Base-by-base conservation (phyloP, 2,888 invertebrate species). In the Patella ulyssiponensis region DNA sequence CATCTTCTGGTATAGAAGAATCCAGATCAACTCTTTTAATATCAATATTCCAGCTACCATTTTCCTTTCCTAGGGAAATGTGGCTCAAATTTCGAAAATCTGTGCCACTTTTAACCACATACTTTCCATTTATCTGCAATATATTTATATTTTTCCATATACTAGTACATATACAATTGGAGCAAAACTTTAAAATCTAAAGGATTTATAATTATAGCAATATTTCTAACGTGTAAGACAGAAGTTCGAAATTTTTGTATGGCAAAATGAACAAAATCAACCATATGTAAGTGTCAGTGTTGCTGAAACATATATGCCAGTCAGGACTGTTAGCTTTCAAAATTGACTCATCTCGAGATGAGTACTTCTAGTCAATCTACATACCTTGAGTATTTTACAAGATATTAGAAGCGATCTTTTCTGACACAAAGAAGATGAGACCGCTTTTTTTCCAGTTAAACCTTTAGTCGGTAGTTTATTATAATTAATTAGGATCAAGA, bases 11-110 rank as follows among this genome's bases (percentile, higher is more conserved):
- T 33, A 88, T 77, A 75, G 82, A 86, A 2, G 89, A 89, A 73
- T 88, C 87, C 15, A 97, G 95, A 82, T 94, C 94, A 5, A 96
- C 93, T 82, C 94, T 94, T 69, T 95, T 94, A 44, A 97, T 93
- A 77, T 93, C 92, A 0, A 95, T 94, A 56, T 94, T 93, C 9
- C 91, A 90, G 11, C 23, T 64, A 14, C 78, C 73, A 5, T 74
- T 78, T 69, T 93, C 92, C 85, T 95, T 95, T 79, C 93, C 94
- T 54, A 97, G 92, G 0, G 94, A 94, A 70, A 97, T 95, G 90
- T 95, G 95, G 73, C 96, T 96, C 91, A 97, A 95, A 89, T 97
- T 95, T 27, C 96, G 93, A 92, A 97, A 97, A 91, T 97, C 97
- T 3, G 97, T 96, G 23, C 97, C 97, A 86, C 96, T 97, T 91